Conservation (phyloP, 2,797 vertebrate species). For the Sebastes hubbsi region DNA sequence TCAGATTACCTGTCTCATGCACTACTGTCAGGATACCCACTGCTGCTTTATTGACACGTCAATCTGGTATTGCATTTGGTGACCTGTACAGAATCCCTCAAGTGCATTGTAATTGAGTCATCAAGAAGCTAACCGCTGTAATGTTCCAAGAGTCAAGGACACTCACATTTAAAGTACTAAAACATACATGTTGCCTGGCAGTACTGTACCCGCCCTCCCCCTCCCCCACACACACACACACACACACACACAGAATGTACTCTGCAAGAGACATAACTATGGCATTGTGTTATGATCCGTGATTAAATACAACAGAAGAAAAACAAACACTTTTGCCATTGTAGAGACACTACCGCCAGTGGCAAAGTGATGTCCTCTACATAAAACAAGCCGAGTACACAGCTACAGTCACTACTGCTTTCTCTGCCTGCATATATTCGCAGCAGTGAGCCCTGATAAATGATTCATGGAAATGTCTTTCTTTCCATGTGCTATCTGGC, state of each 20-base stretch:
- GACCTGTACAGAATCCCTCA: not conserved
- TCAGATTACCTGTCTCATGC: no score
- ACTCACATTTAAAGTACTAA: not conserved
- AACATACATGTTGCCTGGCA: not conserved
- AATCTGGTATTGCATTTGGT: not conserved
- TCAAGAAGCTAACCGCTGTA: not conserved
- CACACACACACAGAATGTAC: not conserved
- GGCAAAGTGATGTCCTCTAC: slow-evolving; percentile 57
- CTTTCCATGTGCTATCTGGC: slow-evolving; percentile 13
- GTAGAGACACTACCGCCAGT: slow-evolving; percentile 30
- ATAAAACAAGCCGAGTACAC: slow-evolving; percentile 28
- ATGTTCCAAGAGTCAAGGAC: not conserved
- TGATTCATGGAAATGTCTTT: slow-evolving; percentile 49
- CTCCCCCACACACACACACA: not conserved
- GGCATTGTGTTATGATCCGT: slow-evolving; percentile 15
- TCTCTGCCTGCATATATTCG: slow-evolving; percentile 16
- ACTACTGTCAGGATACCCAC: no score
- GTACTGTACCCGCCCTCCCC: not conserved
- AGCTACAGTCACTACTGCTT: slow-evolving; percentile 20
- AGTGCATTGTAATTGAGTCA: not conserved
- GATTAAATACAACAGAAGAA: slow-evolving; percentile 26
- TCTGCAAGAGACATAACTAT: slow-evolving; percentile 12
- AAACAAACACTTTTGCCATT: slow-evolving; percentile 7
- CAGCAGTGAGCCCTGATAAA: slow-evolving; percentile 43
- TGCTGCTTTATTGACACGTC: not conserved